Evolutionary conservation across 2,888 invertebrate genomes (phyloP).

Genomic region (Escarpia spicata): DNA sequence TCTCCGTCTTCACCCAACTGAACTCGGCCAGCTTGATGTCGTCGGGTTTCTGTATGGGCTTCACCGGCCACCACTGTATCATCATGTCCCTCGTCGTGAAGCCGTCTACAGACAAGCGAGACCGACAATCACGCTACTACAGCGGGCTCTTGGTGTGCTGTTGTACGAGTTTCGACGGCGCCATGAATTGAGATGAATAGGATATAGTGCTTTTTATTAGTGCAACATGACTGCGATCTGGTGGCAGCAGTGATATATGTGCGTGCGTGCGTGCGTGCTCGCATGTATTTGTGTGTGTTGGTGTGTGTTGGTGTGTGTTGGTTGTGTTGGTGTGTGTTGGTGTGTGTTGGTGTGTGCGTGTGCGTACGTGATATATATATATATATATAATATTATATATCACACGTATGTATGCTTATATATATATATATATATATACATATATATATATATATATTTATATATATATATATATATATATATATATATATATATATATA

Average conservation of each 20-base stretch:
- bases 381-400: conserved; percentile 17
- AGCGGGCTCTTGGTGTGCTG: neutral
- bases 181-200: neutral
- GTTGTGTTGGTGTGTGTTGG: neutral
- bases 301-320: neutral
- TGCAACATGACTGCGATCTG: neutral
- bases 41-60: conserved; percentile 33
- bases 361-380: neutral
- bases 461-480: neutral
- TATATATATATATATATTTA: neutral
- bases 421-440: neutral
- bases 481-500: neutral
- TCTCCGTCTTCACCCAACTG: conserved; percentile 24
- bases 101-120: conserved; percentile 24
- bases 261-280: neutral
- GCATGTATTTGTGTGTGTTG: neutral
- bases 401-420: neutral
- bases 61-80: conserved; percentile 31
- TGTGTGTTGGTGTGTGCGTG: neutral
- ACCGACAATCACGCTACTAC: neutral
- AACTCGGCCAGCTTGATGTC: conserved; percentile 36
- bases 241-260: too few species aligned
- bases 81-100: conserved; percentile 37
- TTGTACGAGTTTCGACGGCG: neutral
- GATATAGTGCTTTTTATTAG: neutral